Evolutionary conservation across 2,797 vertebrate species (phyloP), one percentile per base, ranked within the genome.

Genomic region (Rhinatrema bivittatum): DNA sequence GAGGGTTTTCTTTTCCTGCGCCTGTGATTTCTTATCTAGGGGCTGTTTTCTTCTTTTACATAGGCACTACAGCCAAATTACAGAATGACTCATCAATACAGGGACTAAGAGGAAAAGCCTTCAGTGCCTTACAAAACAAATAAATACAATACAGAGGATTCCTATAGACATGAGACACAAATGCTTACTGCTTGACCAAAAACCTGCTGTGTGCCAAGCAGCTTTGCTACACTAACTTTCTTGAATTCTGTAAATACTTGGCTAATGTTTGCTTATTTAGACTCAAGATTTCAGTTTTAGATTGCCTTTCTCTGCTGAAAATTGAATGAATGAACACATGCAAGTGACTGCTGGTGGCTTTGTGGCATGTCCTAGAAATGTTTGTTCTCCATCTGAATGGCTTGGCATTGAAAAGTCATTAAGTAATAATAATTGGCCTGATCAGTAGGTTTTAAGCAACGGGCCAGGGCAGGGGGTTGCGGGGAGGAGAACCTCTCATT

Each of bases 321-420:
- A 5, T 3, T 36, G 32, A 36, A 18, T 4, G 0, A 38, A 37
- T 37, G 32, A 36, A 18, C 4, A 0, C 38, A 37, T 37, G 5
- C 37, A 25, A 22, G 42, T 29, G 20, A 18, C 40, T 44, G 29
- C 53, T 6, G 5, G 43, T 37, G 39, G 22, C 39, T 35, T 42
- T 12, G 1, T 2, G 3, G 15, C 6, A 3, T 9, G 14, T 29
- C 11, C 44, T 24, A 27, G 29, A 25, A 25, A 22, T 18, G 3
- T 56, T 19, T 56, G 50, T 34, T 44, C 34, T 46, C 41, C 17
- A 7, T 22, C 41, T 22, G 41, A 29, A 55, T 25, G 12, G 46
- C 28, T 41, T 32, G 46, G 16, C 45, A 43, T 42, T 44, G 49
- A 37, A 23, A 33, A 34, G 31, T 31, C 32, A 10, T 34, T 37